Conservation (phyloP, 1,140 invertebrate genomes). For the Mizuhopecten yessoensis region DNA sequence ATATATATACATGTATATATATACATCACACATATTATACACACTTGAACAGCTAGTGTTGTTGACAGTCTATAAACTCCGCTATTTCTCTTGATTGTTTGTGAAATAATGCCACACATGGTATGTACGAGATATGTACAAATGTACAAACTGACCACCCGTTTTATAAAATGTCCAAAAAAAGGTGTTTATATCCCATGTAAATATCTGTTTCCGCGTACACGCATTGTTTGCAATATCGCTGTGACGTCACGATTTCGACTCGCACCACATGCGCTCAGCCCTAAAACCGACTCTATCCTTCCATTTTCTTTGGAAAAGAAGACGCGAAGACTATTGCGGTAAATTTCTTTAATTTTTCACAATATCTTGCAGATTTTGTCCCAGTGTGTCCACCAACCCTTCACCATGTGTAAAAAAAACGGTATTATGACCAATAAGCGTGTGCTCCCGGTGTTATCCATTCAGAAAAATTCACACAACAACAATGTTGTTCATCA, state of each 20-base stretch:
- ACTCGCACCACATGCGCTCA: constrained; percentile 70
- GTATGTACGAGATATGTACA: background rate
- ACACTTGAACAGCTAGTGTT: no score
- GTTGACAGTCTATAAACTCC: background rate
- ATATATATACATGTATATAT: no score
- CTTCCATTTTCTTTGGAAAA: constrained; percentile 67
- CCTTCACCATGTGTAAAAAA: constrained; percentile 36
- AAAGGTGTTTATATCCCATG: background rate
- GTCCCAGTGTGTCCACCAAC: constrained; percentile 30
- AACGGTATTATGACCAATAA: constrained; percentile 9
- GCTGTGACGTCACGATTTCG: constrained; percentile 68
- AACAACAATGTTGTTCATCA: constrained; percentile 53
- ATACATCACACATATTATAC: no score
- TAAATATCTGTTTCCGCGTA: constrained; percentile 31
- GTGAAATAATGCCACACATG: background rate
- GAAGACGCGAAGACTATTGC: constrained; percentile 58
- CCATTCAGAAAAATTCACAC: constrained; percentile 55
- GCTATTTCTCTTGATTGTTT: background rate
- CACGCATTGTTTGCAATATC: constrained; percentile 69
- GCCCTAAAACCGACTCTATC: constrained; percentile 66
- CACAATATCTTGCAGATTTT: constrained; percentile 44
- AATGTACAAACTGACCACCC: background rate
- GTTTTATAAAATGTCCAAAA: background rate
- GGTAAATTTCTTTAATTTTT: constrained; percentile 53
- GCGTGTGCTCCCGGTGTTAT: constrained; percentile 47